phyloP scores from a whole-genome alignment of 2,888 invertebrate genomes.

The Xestia rhomboidea region DNA sequence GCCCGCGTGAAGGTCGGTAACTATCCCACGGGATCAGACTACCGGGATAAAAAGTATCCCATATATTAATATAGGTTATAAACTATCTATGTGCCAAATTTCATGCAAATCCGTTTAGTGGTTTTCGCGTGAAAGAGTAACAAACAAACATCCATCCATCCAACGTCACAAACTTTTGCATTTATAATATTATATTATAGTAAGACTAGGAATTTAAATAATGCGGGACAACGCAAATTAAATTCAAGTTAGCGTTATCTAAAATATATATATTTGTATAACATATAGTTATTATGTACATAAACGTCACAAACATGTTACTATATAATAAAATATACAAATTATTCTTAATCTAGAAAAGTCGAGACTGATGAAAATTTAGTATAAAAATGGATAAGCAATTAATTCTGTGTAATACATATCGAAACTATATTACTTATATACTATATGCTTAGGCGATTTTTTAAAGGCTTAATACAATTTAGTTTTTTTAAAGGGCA shows the following conservation, averaged over 20 bases:
- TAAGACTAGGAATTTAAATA: background rate
- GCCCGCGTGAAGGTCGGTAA: too few relatives aligned
- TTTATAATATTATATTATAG: too few relatives aligned
- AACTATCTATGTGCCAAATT: too few relatives aligned
- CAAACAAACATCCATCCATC: too few relatives aligned
- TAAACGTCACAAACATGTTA: constrained; percentile 10
- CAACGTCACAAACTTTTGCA: too few relatives aligned
- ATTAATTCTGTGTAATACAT: background rate
- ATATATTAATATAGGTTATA: too few relatives aligned
- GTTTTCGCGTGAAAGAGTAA: too few relatives aligned
- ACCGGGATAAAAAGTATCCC: too few relatives aligned
- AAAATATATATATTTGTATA: constrained; percentile 12
- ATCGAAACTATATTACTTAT: background rate
- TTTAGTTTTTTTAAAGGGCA: too few relatives aligned
- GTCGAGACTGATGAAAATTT: background rate
- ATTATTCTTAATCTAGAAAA: background rate
- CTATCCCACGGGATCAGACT: too few relatives aligned
- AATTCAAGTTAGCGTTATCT: constrained; percentile 1
- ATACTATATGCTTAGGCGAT: background rate
- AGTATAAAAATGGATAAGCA: background rate
- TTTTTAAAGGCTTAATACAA: background rate
- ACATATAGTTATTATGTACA: constrained; percentile 12
- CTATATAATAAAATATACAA: constrained; percentile 11
- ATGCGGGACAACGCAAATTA: background rate
- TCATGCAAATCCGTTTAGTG: too few relatives aligned